Evolutionary conservation across 2,113 vertebrate genomes (phyloP), one percentile per base, ranked within the genome.

Genomic region (Asarcornis scutulata): DNA sequence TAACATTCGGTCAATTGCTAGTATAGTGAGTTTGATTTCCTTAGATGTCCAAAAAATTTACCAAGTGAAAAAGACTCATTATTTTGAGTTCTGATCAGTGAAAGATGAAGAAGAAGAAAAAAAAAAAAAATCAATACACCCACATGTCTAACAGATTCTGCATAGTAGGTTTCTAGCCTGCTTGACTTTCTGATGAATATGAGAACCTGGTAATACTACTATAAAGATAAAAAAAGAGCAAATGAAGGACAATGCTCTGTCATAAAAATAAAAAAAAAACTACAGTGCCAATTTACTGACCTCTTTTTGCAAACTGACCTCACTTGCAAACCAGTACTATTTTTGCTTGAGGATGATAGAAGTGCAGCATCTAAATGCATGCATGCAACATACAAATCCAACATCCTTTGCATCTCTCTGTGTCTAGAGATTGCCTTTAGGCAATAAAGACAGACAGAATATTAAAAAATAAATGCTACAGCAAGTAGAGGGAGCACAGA

Each of bases 201-300:
- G 7, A 82, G 50, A 66, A 42, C 27, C 59, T 90, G 5, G 7
- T 56, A 82, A 62, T 0, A 1, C n/a, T 52, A 84, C 6, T 13
- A 2, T 46, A 74, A 69, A 86, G 66, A 74, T 17, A 91, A 91
- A 91, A 55, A 68, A 91, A 95, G 87, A 89, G 68, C 63, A 96
- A 91, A 92, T 81, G 91, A 93, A 97, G 92, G 93, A 62, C 86
- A 83, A 9, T 6, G 13, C 60, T 31, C 36, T 91, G 60, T 72
- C 94, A 91, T n/a, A 60, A 13, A 85, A 93, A 93, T 15, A 46
- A 46, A 17, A 46, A 60, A 93, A 93, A 52, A 52, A 34, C 46
- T 21, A 52, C 31, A 31, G 40, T 15, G 44, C 58, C 75, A 32
- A 73, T 82, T 79, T 68, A 93, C 76, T 86, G 86, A 89, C 89